phyloP scores from a whole-genome alignment of 35 echinoderm and acorn worm species.

The Heliocidaris erythrogramma region DNA sequence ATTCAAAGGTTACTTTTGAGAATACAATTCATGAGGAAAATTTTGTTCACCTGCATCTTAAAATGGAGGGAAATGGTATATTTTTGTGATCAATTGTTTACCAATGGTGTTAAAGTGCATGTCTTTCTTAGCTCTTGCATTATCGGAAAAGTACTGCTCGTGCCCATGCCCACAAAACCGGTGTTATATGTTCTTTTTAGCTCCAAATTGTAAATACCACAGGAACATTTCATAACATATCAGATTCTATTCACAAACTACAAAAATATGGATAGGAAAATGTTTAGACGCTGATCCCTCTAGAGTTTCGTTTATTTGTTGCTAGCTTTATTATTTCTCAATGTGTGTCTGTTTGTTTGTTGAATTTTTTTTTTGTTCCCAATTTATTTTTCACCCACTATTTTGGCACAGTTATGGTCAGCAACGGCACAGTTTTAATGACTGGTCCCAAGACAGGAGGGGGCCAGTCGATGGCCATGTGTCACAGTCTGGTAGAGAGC shows the following conservation, averaged over 20 bases:
- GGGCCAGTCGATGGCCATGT: constrained; percentile 45
- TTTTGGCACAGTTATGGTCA: constrained; percentile 48
- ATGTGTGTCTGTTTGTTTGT: constrained; percentile 2
- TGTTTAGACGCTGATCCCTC: background rate
- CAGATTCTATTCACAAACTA: background rate
- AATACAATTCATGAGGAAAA: too few species aligned
- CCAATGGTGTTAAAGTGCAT: background rate
- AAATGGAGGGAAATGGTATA: background rate
- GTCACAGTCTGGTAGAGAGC: constrained; percentile 29
- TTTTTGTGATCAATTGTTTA: background rate
- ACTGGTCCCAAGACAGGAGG: constrained; percentile 38
- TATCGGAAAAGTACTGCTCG: background rate
- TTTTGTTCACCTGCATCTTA: too few species aligned
- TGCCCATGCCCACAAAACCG: background rate
- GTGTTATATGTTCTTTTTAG: background rate
- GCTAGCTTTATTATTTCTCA: constrained; percentile 22
- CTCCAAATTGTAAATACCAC: background rate
- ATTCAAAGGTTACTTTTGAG: too few species aligned
- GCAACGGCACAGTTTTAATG: constrained; percentile 18
- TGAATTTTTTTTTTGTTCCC: constrained; percentile 44
- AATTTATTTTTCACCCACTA: constrained; percentile 35
- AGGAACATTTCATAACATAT: background rate
- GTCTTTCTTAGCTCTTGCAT: background rate
- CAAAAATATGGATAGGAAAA: background rate
- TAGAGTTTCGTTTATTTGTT: background rate